Percentiles rank a stretch among this genome's conserved stretches.
Evolutionary conservation across 2,113 vertebrate species (phyloP).

Genomic region (Scalopus aquaticus): DNA sequence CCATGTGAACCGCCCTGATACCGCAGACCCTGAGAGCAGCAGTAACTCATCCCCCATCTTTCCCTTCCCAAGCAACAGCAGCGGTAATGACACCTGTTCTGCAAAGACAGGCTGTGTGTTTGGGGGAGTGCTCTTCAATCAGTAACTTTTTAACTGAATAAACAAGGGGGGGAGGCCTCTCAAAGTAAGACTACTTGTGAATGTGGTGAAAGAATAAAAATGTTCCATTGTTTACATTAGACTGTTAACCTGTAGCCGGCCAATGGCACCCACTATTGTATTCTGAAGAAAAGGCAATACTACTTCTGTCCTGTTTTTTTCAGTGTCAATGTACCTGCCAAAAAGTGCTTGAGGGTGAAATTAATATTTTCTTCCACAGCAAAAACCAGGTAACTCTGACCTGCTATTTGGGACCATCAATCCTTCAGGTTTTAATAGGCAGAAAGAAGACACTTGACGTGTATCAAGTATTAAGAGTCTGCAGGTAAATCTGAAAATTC

Average conservation of each 20-base stretch:
- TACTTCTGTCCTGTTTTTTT: not conserved
- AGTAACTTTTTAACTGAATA: not conserved
- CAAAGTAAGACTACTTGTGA: not conserved
- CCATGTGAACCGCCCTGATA: not conserved
- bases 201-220: not conserved
- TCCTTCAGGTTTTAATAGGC: not conserved
- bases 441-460: not conserved
- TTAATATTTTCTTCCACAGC: not conserved
- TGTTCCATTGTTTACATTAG: not conserved
- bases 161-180: not conserved
- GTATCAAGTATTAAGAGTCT: not conserved
- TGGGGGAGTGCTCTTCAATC: not conserved
- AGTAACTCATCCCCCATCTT: not conserved
- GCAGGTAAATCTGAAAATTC: not conserved
- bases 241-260: not conserved
- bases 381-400: constrained; percentile 2
- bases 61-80: constrained; percentile 2
- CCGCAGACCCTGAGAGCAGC: not conserved
- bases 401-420: not conserved
- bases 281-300: not conserved
- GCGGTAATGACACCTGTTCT: not conserved
- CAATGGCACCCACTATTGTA: not conserved
- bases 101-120: not conserved
- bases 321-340: not conserved
- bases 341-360: not conserved